Base-by-base conservation (phyloP, 1,140 invertebrate genomes). In the Pseudomyrmex cubaensis region DNA sequence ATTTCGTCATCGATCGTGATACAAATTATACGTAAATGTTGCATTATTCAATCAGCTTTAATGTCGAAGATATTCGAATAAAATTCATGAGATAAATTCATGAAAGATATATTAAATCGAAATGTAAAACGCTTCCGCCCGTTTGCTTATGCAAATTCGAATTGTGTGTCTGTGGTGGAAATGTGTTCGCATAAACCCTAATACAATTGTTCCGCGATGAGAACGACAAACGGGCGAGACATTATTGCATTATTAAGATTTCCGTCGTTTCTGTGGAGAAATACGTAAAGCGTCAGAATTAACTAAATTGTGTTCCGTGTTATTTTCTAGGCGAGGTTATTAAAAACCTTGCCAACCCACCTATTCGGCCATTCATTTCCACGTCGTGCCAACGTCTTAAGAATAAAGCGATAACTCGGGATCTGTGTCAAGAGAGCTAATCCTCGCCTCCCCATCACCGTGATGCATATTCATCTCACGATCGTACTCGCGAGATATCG, bases 151-250 rank as follows among this genome's bases (percentile, higher is more conserved):
- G 64, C 44, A 59, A 78, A 69, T 78, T 59, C n/a, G 52, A 56
- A 78, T 69, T 69, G 52, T 69, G 52, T 69, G 52, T 22, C 50
- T 8, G 44, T 12, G 7, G 35, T 35, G 54, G 54, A 78, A 78
- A 70, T 48, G 25, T 78, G 52, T 20, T 70, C 54, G 20, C 52
- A 78, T 78, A 59, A 78, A 69, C 20, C 52, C 48, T 69, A 70
- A 78, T 59, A 59, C 35, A 78, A 78, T 78, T 78, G 7, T n/a
- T 35, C 35, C 35, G n/a, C 25, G 80, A 86, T 86, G 83, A 86
- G 69, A 86, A 75, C 17, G 12, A 2, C 35, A 13, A 13, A n/a
- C 50, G 54, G 10, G 22, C 44, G 69, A 63, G 13, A 56, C 50
- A 67, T 67, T 67, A 59, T 57, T 69, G 12, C 44, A 59, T 70